Base-by-base conservation (phyloP, 2,113 vertebrate species). In the Tringa solitaria region DNA sequence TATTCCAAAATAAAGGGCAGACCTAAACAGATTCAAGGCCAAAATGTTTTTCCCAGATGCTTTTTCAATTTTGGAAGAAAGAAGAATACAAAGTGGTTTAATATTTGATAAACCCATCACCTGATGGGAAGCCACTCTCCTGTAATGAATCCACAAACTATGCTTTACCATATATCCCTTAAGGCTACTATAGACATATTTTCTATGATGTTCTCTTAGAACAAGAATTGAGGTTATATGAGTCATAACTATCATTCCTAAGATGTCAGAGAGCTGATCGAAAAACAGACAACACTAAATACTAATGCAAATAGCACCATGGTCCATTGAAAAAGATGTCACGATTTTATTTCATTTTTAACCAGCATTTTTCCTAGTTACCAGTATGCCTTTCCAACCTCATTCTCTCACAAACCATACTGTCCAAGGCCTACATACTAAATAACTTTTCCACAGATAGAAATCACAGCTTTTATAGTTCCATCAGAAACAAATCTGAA, bases 1-100 rank as follows among this genome's bases (percentile, higher is more conserved):
- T 74, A 76, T 30, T 70, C 72, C 84, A 84, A 89, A 89, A 84
- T 14, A 69, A 93, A 87, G 70, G 84, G 83, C 80, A 93, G 84
- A 89, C 68, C 53, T 50, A 70, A 73, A 76, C 35, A 73, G 41
- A 82, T 73, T 87, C 65, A 41, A 83, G 78, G 74, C 89, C 81
- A 79, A 10, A 78, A 76, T 45, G 48, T 17, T 74, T 92, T 85
- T 61, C 65, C 69, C 88, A 94, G 65, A 73, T 82, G 69, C 59
- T 46, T 87, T 94, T 81, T 69, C 56, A 50, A 8, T 53, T 95
- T 90, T 75, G 88, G 82, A 88, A 84, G 43, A 41, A 60, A 83
- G 79, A 69, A 48, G 57, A 72, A 59, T 19, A 56, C 24, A 53
- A 85, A 83, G 32, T 24, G 14, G 12, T n/a, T 86, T 90, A 91